phyloP scores from a whole-genome alignment of 2,888 invertebrate species.

The Papilio protenor region DNA sequence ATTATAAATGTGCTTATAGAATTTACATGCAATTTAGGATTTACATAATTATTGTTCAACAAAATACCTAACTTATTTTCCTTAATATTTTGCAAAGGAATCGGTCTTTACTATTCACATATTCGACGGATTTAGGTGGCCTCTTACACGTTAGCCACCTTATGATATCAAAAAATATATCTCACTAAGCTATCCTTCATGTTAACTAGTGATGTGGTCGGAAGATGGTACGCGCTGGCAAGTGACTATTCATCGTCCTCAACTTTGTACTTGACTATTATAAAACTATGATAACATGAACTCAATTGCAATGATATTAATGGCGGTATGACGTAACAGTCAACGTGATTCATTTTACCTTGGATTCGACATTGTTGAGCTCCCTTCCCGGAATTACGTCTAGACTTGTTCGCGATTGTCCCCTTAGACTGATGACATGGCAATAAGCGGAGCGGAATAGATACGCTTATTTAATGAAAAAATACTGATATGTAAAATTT shows the following conservation, averaged over 20 bases:
- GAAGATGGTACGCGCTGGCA: too few species aligned
- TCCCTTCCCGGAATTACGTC: constrained; percentile 55
- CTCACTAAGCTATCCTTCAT: too few species aligned
- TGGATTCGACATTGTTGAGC: constrained; percentile 47
- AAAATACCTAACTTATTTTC: too few species aligned
- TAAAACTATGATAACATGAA: background rate
- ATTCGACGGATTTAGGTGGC: too few species aligned
- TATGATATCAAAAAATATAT: too few species aligned
- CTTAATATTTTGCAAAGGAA: too few species aligned
- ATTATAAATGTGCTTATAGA: background rate
- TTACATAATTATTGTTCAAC: background rate
- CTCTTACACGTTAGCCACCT: too few species aligned
- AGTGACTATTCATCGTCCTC: too few species aligned
- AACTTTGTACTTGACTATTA: background rate
- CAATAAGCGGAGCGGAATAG: constrained; percentile 40
- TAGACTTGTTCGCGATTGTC: constrained; percentile 54
- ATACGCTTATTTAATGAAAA: background rate
- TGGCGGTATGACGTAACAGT: constrained; percentile 48
- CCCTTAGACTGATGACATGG: constrained; percentile 38
- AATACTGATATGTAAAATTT: background rate
- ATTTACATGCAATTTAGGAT: background rate
- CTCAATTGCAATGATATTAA: constrained; percentile 7
- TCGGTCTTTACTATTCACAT: too few species aligned
- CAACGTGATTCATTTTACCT: constrained; percentile 51
- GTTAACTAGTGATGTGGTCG: too few species aligned